Evolutionary conservation across 2,888 invertebrate genomes (phyloP).

Genomic region (Apocheima hispidaria): DNA sequence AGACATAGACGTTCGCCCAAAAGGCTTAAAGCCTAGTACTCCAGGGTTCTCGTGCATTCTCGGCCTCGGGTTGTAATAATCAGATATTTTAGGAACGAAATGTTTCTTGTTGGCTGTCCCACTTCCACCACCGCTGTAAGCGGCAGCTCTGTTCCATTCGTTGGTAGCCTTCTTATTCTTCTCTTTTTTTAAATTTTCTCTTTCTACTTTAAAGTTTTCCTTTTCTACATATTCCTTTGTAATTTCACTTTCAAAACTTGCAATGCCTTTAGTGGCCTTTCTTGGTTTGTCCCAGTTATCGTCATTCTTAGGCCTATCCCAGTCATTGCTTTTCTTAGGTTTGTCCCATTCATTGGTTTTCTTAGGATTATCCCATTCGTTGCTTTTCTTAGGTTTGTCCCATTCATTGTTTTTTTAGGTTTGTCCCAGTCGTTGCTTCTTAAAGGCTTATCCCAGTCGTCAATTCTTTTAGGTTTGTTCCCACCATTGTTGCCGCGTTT

Average conservation of each 20-base stretch:
- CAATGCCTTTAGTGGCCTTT: conserved; percentile 8
- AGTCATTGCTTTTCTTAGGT: not conserved
- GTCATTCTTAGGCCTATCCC: not conserved
- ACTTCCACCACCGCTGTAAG: not conserved
- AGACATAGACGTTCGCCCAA: conserved; percentile 51
- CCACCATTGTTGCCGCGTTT: not conserved
- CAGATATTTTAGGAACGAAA: conserved; percentile 28
- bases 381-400: not conserved
- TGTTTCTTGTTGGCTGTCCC: not conserved
- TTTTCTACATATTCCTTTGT: not conserved
- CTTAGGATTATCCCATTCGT: not conserved
- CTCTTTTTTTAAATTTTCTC: not conserved
- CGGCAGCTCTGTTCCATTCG: conserved; percentile 11
- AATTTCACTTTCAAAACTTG: not conserved
- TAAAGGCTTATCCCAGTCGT: not conserved
- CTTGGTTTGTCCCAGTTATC: conserved; percentile 11
- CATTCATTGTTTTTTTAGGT: not conserved
- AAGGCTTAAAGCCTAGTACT: conserved; percentile 2
- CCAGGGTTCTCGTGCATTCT: conserved; percentile 18
- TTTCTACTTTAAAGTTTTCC: not conserved
- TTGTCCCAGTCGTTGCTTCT: conserved; percentile 1
- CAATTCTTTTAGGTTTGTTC: not conserved
- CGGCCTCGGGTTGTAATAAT: conserved; percentile 25
- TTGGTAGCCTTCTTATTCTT: conserved; percentile 16
- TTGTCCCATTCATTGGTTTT: not conserved